Percentiles rank a stretch among this genome's conserved stretches.
Evolutionary conservation across 2,888 invertebrate genomes (phyloP).

Genomic region (Torymus aiolomorphi): DNA sequence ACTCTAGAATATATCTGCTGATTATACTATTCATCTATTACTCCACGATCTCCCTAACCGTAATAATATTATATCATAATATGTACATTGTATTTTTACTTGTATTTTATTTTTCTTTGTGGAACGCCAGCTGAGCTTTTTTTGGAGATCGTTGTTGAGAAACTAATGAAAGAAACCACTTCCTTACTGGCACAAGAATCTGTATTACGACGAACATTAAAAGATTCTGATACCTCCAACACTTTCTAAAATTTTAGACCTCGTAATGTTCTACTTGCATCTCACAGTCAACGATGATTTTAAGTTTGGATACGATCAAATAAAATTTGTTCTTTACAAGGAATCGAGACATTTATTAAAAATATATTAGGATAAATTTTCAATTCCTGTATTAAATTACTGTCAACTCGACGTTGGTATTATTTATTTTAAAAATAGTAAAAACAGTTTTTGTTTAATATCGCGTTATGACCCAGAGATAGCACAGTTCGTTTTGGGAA

Average conservation of each 20-base stretch:
- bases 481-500: too few species aligned
- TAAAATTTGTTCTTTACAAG: conserved; percentile 1
- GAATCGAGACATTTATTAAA: conserved; percentile 1
- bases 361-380: not conserved
- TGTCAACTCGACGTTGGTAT: too few species aligned
- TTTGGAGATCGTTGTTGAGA: conserved; percentile 14
- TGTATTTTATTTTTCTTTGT: not conserved
- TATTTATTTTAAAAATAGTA: too few species aligned
- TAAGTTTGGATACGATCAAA: not conserved
- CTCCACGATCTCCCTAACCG: conserved; percentile 55
- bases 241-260: conserved; percentile 3
- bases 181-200: not conserved
- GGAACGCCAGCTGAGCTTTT: conserved; percentile 2
- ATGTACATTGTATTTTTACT: conserved; percentile 64
- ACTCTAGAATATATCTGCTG: conserved; percentile 71
- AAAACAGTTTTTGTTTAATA: too few species aligned
- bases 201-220: too few species aligned
- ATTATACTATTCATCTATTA: conserved; percentile 67
- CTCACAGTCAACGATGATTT: not conserved
- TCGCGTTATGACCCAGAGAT: too few species aligned
- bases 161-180: conserved; percentile 15
- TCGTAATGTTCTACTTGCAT: not conserved
- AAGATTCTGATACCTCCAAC: not conserved
- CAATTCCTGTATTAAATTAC: too few species aligned
- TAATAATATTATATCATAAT: conserved; percentile 49